Evolutionary conservation across 1,140 invertebrate genomes (phyloP).

Genomic region (Rhagoletis zephyria): DNA sequence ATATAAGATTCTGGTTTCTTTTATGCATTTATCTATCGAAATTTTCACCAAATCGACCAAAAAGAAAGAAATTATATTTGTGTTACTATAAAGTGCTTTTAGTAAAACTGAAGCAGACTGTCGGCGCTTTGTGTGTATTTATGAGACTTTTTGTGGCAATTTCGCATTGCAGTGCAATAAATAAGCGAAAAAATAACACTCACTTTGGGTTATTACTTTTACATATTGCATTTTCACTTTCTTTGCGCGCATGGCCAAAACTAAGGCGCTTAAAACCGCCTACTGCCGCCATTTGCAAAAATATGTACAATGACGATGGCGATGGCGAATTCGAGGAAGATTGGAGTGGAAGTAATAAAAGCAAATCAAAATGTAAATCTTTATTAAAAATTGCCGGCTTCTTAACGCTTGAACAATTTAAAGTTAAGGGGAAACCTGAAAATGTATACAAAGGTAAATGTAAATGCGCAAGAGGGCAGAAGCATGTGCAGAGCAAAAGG

Average conservation of each 20-base stretch:
- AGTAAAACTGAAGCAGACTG: too few relatives aligned
- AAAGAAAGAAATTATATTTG: too few relatives aligned
- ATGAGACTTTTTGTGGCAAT: not conserved
- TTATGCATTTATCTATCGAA: too few relatives aligned
- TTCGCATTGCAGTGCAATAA: constrained; percentile 22
- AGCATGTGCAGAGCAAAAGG: too few relatives aligned
- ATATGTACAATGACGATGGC: not conserved
- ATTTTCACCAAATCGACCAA: too few relatives aligned
- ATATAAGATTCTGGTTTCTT: too few relatives aligned
- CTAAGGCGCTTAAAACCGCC: not conserved
- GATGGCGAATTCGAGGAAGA: not conserved
- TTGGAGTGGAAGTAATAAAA: not conserved
- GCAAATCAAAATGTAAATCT: not conserved
- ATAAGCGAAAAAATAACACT: not conserved
- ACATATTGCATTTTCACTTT: constrained; percentile 9
- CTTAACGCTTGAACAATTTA: not conserved
- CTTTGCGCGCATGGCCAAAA: not conserved
- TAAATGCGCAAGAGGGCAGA: too few relatives aligned
- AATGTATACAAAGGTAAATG: not conserved
- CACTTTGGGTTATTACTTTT: not conserved
- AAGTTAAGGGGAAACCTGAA: not conserved
- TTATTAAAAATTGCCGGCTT: not conserved
- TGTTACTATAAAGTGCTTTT: too few relatives aligned
- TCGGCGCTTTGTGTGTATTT: not conserved
- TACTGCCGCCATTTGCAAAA: constrained; percentile 1